Conservation (phyloP, 2,888 invertebrate species). For the Microplitis deprimator region DNA sequence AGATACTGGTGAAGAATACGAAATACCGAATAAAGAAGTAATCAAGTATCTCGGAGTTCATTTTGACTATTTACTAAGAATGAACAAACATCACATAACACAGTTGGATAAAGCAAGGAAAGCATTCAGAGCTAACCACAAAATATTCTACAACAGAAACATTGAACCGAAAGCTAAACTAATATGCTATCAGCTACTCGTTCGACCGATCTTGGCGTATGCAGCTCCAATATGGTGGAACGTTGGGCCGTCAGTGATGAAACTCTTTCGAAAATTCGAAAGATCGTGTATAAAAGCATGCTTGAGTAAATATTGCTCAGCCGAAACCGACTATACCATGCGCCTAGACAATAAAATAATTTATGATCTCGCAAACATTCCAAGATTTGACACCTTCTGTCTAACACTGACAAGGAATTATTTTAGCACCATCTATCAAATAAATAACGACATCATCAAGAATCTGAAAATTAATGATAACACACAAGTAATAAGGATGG, state of each 20-base stretch:
- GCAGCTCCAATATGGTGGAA: constrained; percentile 32
- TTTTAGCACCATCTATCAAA: background rate
- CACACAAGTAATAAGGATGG: background rate
- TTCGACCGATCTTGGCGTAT: constrained; percentile 28
- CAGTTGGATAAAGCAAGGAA: constrained; percentile 4
- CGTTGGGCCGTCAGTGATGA: constrained; percentile 19
- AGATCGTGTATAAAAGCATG: background rate
- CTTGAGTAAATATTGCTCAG: background rate
- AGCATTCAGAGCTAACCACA: constrained; percentile 2
- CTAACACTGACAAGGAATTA: constrained; percentile 21
- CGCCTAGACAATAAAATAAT: background rate
- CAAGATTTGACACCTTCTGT: constrained; percentile 4
- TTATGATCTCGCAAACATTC: background rate
- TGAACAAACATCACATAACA: background rate
- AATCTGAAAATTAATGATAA: background rate
- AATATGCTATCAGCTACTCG: background rate
- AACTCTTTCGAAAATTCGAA: constrained; percentile 26
- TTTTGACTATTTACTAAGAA: too few species aligned
- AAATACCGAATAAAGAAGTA: background rate
- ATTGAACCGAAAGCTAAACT: background rate
- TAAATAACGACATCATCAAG: constrained; percentile 9
- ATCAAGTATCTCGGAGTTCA: background rate
- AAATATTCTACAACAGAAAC: background rate
- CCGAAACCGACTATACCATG: background rate
- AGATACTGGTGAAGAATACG: background rate